Base-by-base conservation (phyloP, 2,113 vertebrate species). In the Callocephalon fimbriatum region DNA sequence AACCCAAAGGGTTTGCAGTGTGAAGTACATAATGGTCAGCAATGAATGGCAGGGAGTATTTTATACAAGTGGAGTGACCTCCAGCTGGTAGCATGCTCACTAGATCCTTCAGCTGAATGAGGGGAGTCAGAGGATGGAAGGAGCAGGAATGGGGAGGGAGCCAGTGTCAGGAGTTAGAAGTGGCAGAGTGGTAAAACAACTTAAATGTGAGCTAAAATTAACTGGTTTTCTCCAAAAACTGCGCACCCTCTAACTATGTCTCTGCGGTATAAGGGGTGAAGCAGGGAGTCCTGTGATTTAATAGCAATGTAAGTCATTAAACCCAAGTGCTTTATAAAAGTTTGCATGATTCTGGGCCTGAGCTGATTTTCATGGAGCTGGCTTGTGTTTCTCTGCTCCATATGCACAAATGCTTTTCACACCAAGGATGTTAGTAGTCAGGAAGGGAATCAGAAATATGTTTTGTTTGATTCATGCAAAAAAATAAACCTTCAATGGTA, bases 381-480 rank as follows among this genome's bases (percentile, higher is more conserved):
- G n/a, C 15, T 92, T 65, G 13, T 68, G 27, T 88, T 93, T 51
- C 62, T 76, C 12, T 90, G 58, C n/a, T 84, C 72, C 37, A 13
- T 54, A 20, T 53, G 22, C 82, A 62, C 13, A 61, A 88, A 23
- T 44, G 65, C 14, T 78, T 8, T 77, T 96, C 54, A 17, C 51
- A 54, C 29, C 72, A 89, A 38, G 51, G 56, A 15, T 63, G 16
- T 51, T 13, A 71, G 35, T 11, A 91, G 87, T 65, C 73, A 75
- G 51, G 37, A 87, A 75, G 7, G n/a, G 67, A 92, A 68, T 32
- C 22, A 86, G 59, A 80, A 80, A 75, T 67, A 9, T 26, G 15
- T 76, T 88, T 68, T 73, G 21, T 63, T 92, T 93, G 42, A 75
- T 80, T 88, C 6, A 45, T 67, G 40, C 15, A 61, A 80, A 79